Evolutionary conservation across 2,888 invertebrate species (phyloP), one percentile per base, ranked within the genome.

Genomic region (Drosophila merina): DNA sequence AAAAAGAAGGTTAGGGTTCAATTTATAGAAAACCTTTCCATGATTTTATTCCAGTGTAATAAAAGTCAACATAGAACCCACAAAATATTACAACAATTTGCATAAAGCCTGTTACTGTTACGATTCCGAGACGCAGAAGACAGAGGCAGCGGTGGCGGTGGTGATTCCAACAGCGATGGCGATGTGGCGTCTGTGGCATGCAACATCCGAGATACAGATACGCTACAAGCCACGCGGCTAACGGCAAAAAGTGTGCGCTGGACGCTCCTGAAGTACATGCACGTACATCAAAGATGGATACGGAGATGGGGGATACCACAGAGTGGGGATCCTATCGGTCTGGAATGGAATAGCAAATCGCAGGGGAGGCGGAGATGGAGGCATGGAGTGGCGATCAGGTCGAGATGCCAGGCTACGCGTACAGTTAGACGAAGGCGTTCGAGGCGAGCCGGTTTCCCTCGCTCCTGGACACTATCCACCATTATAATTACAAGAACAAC

Each of bases 61-160:
- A 38, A 47, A 26, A 55, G 45, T 51, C 71, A 52, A 48, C 44
- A 60, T 56, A 50, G 70, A 62, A 62, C 60, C 64, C 62, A 80
- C 60, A 63, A 82, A 86, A 86, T 82, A 82, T 86, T 88, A 75
- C 87, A 82, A 86, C 88, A 77, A 82, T 82, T 82, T 82, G 82
- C 82, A 82, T 82, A 73, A 79, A 76, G 88, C 80, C 88, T 74
- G 81, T 88, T 81, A 77, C 85, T 80, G 82, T 80, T 84, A 86
- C 85, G 78, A 84, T 84, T 80, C 58, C 66, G 60, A 67, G 76
- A 66, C 60, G 44, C 47, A 69, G 51, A 51, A 70, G 12, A 28
- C 25, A 28, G 33, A 42, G 14, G 30, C 44, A 38, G 38, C 60
- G 56, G 38, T 55, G 33, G 55, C 60, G 47, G 72, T 55, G 33